phyloP scores from a whole-genome alignment of 2,113 vertebrate genomes.

The Gambusia affinis region DNA sequence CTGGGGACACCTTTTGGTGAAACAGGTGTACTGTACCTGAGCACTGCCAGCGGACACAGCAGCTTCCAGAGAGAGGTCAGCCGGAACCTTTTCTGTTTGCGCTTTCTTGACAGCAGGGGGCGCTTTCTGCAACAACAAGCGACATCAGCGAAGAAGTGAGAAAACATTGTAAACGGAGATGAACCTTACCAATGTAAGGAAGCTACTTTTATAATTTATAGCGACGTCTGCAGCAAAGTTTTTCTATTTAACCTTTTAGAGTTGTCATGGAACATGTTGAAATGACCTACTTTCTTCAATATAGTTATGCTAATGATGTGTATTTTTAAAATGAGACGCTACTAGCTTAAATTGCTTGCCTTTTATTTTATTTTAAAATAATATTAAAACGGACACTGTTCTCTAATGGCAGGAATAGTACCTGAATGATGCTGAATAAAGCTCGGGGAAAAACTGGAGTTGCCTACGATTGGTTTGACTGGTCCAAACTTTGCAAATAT shows the following conservation, averaged over 20 bases:
- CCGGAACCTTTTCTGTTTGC: slow-evolving; percentile 36
- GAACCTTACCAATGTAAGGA: neutral
- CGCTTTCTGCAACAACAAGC: neutral
- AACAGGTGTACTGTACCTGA: slow-evolving; percentile 14
- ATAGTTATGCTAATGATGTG: no score
- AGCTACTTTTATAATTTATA: no score
- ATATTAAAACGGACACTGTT: neutral
- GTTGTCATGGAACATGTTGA: no score
- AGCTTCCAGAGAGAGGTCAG: slow-evolving; percentile 50
- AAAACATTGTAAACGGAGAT: neutral
- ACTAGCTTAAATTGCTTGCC: no score
- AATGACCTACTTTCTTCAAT: no score
- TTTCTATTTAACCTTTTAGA: no score
- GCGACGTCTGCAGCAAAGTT: no score
- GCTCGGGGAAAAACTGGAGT: neutral
- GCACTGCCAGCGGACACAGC: slow-evolving; percentile 30
- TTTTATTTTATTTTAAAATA: no score
- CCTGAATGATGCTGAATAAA: neutral
- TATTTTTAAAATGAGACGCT: no score
- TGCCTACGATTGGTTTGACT: neutral
- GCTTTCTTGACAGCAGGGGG: slow-evolving; percentile 70
- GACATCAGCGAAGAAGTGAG: neutral
- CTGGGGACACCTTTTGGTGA: neutral
- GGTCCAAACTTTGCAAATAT: neutral
- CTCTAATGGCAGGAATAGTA: neutral